Evolutionary conservation across 2,113 vertebrate genomes (phyloP).

Genomic region (Benitochromis conjunctus): DNA sequence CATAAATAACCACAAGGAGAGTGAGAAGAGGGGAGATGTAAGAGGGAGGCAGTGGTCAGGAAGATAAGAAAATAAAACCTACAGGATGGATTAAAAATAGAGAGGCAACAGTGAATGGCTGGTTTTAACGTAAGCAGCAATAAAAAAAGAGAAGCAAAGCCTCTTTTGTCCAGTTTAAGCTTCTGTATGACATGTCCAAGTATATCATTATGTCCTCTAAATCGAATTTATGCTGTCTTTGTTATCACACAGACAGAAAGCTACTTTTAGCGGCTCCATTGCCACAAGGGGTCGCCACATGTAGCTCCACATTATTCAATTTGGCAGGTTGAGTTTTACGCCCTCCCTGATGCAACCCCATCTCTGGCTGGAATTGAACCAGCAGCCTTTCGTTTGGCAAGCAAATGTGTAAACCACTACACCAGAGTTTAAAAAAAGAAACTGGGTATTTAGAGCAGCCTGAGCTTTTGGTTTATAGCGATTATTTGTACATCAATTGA

Average conservation of each 20-base stretch:
- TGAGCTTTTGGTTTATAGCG: neutral
- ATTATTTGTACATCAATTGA: neutral
- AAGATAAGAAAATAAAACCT: neutral
- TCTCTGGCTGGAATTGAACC: neutral
- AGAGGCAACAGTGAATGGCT: neutral
- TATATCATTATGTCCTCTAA: neutral
- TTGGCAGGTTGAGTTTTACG: neutral
- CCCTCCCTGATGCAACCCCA: neutral
- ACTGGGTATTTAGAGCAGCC: neutral
- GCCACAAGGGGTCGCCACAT: neutral
- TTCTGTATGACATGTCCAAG: neutral
- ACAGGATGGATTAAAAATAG: neutral
- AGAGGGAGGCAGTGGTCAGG: neutral
- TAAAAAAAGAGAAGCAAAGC: neutral
- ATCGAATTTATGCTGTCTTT: neutral
- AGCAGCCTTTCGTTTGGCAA: neutral
- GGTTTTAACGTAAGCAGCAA: neutral
- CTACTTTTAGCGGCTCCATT: neutral
- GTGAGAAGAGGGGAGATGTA: neutral
- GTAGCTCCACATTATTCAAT: neutral
- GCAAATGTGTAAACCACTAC: neutral
- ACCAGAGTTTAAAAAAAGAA: neutral
- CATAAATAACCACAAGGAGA: slow-evolving; percentile 62
- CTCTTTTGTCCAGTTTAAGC: neutral
- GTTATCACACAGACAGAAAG: neutral